Evolutionary conservation across 1,140 invertebrate genomes (phyloP), one percentile per base, ranked within the genome.

Genomic region (Thaumetopoea pityocampa): DNA sequence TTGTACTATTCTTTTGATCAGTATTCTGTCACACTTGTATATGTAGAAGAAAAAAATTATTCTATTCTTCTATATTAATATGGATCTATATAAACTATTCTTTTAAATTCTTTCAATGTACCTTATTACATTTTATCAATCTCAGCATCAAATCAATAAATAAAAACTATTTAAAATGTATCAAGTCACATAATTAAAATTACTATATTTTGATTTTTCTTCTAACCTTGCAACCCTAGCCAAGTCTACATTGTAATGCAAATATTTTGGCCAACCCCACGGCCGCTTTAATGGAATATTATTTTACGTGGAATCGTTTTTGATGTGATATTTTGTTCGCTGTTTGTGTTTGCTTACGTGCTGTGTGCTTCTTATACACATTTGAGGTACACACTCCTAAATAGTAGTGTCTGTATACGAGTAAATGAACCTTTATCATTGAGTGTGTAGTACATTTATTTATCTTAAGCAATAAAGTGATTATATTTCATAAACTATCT

Each of bases 241-340:
- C 15, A 3, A 14, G 24, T 35, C 15, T 34, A 44, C 41, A 35
- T 5, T 27, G 24, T 12, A 35, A 33, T 33, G 30, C 41, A 44
- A 44, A 44, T 44, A 44, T 44, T 44, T 44, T 44, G 41, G n/a
- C n/a, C n/a, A 27, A 34, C 32, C 17, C 9, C 12, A 11, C 8
- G 15, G 32, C 23, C 4, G 6, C 6, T n/a, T 24, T 26, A 27
- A 37, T 33, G 40, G 41, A 44, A 44, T 44, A 35, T 29, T 44
- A 22, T 35, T 44, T 36, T 35, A 29, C 41, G 17, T 9, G 16
- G 32, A 44, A 44, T 22, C 18, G 19, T 23, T 35, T 35, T 41
- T 41, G 32, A 28, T 35, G 28, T 28, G 32, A 35, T 35, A 12
- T 34, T 34, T 28, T 9, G 30, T 35, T 32, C 29, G 26, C 26